A percentile compares a stretch with the other conserved stretches of the same genome.
Evolutionary conservation across 2,888 invertebrate species (phyloP).

Genomic region (Erannis defoliaria): DNA sequence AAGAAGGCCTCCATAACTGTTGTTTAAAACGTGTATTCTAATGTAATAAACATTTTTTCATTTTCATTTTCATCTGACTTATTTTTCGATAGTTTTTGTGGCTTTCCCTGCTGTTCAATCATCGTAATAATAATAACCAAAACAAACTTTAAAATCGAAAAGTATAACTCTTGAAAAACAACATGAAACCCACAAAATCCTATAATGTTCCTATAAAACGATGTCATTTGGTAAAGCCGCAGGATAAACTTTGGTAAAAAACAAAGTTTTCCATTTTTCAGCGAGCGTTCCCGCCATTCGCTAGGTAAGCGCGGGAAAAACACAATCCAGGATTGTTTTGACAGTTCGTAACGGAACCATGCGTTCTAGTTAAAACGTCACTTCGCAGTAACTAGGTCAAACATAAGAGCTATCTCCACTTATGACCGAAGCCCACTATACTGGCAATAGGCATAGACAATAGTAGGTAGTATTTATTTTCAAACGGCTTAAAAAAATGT

Average conservation of each 20-base stretch:
- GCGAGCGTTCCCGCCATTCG: slow-evolving; percentile 11
- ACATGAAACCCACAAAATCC: slow-evolving; percentile 2
- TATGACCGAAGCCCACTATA: slow-evolving; percentile 13
- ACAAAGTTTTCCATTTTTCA: slow-evolving; percentile 16
- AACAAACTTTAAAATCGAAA: not conserved
- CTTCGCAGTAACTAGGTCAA: slow-evolving; percentile 58
- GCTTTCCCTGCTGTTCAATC: too few relatives aligned
- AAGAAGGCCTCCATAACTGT: too few relatives aligned
- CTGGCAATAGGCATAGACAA: too few relatives aligned
- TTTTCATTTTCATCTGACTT: too few relatives aligned
- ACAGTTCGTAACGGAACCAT: slow-evolving; percentile 44
- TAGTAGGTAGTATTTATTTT: too few relatives aligned
- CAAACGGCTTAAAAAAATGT: too few relatives aligned
- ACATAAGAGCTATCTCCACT: slow-evolving; percentile 40
- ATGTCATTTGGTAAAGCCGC: slow-evolving; percentile 16
- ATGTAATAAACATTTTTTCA: too few relatives aligned
- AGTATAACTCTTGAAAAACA: not conserved
- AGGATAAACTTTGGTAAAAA: slow-evolving; percentile 16
- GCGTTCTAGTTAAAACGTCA: slow-evolving; percentile 36
- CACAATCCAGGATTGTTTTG: slow-evolving; percentile 41
- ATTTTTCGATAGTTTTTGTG: too few relatives aligned
- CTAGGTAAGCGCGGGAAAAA: slow-evolving; percentile 24
- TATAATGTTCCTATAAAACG: slow-evolving; percentile 6
- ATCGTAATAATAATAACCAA: too few relatives aligned
- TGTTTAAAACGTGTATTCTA: too few relatives aligned